A percentile compares a stretch with the other conserved stretches of the same genome.
These are phyloP conservation scores for Zalophus californianus DNA, from an alignment of 2,797 vertebrate genomes.

Conservation along the genomic window DNA sequence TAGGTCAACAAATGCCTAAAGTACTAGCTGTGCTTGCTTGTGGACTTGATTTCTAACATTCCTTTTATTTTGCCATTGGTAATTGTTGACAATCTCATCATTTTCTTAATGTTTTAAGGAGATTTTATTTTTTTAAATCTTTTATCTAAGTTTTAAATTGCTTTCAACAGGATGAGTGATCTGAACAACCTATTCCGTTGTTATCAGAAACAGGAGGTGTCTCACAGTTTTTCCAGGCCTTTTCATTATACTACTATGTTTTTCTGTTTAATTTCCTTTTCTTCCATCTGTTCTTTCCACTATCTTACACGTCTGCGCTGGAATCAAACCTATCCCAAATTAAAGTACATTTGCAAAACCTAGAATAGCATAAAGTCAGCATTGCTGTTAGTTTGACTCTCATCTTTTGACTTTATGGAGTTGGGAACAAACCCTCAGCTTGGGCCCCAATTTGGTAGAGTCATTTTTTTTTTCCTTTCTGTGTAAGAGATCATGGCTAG, in stretches of 20 bases:
- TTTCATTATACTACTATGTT: neutral
- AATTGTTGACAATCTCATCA: neutral
- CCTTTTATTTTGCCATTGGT: neutral
- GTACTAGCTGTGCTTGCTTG: neutral
- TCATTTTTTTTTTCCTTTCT: neutral
- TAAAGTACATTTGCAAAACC: conserved; percentile 46
- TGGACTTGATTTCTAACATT: neutral
- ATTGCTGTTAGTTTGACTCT: neutral
- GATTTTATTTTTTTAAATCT: neutral
- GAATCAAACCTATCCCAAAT: conserved; percentile 19
- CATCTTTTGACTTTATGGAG: conserved; percentile 12
- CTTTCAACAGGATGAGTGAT: neutral
- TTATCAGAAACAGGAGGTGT: neutral
- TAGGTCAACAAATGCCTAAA: neutral
- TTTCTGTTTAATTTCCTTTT: neutral
- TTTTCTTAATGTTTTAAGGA: conserved; percentile 15
- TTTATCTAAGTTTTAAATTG: neutral
- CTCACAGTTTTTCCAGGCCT: neutral
- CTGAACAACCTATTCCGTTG: neutral
- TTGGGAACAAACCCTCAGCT: neutral
- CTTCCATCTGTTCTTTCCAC: neutral
- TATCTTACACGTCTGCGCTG: neutral
- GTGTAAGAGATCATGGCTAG: neutral
- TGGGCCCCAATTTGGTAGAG: neutral
- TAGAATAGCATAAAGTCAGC: neutral